Evolutionary conservation across 2,113 vertebrate species (phyloP), one percentile per base, ranked within the genome.

Genomic region (Melanotaenia duboulayi): DNA sequence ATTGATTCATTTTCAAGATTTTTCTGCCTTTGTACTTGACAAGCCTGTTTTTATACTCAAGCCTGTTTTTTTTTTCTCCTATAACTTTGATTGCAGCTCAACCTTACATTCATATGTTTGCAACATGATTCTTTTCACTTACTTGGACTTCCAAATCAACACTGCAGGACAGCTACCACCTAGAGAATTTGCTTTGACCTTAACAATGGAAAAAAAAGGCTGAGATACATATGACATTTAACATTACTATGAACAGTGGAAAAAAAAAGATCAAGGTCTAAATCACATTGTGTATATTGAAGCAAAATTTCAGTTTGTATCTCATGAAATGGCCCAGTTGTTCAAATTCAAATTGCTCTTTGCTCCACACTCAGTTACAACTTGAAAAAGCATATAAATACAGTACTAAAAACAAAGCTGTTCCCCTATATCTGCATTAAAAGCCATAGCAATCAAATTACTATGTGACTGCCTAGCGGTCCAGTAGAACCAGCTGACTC

Each of bases 1-100:
- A 85, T 84, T 62, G 68, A 81, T 84, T 84, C 16, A 61, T 65
- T 81, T 76, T 48, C 44, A 49, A 60, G n/a, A 59, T 39, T 62
- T 63, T 55, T 49, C 65, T 61, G 51, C n/a, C 24, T 68, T 74
- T 42, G 16, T 60, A 63, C 65, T 71, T 64, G 32, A 65, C 35
- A 66, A 49, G 58, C 16, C 9, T 24, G 23, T 19, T 57, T 61
- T 52, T 23, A 54, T 9, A 51, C 44, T 64, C 20, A 25, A 48
- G 61, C 28, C n/a, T 48, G 10, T 63, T 17, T 63, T n/a, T 32
- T 32, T 62, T 6, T 44, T 19, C 14, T 11, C 59, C 14, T 46
- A 62, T 7, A 66, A 49, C 61, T 62, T 66, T 62, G 39, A 70
- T 48, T 58, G 25, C 22, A 42, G 48, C 44, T 25, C 32, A 57